phyloP scores from a whole-genome alignment of 2,888 invertebrate genomes.

The Polyploca ridens region DNA sequence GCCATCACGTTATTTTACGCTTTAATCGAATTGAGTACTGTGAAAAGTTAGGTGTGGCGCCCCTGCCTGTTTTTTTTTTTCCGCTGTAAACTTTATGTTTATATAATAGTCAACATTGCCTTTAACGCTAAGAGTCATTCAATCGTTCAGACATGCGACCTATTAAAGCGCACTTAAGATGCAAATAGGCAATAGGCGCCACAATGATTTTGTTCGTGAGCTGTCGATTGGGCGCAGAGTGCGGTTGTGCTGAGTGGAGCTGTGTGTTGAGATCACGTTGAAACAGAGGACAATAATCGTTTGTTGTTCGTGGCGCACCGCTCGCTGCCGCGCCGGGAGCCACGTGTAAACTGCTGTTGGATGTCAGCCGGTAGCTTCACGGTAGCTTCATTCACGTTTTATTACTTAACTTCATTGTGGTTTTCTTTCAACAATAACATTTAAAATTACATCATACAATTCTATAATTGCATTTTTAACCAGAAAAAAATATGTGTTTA shows the following conservation, averaged over 20 bases:
- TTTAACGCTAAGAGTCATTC: constrained; percentile 35
- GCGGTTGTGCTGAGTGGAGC: constrained; percentile 45
- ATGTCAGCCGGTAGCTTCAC: constrained; percentile 47
- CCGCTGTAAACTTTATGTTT: background rate
- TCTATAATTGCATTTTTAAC: background rate
- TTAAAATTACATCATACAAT: constrained; percentile 8
- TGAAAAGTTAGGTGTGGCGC: constrained; percentile 7
- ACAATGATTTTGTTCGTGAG: constrained; percentile 52
- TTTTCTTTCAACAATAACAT: constrained; percentile 22
- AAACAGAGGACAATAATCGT: constrained; percentile 70
- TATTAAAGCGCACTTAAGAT: constrained; percentile 61
- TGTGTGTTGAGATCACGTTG: constrained; percentile 62
- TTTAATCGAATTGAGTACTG: constrained; percentile 1
- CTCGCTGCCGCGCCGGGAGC: constrained; percentile 43
- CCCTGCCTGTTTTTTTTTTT: background rate
- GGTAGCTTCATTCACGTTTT: constrained; percentile 47
- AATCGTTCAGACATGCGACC: constrained; percentile 32
- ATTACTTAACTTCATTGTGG: constrained; percentile 29
- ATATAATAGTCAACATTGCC: constrained; percentile 15
- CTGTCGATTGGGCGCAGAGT: constrained; percentile 46
- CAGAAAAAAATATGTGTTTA: background rate
- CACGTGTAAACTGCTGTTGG: constrained; percentile 58
- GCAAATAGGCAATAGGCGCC: constrained; percentile 47
- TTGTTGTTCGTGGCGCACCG: constrained; percentile 59
- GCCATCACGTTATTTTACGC: constrained; percentile 12